Base-by-base conservation (phyloP, 2,888 invertebrate species). In the Dicycla oo region DNA sequence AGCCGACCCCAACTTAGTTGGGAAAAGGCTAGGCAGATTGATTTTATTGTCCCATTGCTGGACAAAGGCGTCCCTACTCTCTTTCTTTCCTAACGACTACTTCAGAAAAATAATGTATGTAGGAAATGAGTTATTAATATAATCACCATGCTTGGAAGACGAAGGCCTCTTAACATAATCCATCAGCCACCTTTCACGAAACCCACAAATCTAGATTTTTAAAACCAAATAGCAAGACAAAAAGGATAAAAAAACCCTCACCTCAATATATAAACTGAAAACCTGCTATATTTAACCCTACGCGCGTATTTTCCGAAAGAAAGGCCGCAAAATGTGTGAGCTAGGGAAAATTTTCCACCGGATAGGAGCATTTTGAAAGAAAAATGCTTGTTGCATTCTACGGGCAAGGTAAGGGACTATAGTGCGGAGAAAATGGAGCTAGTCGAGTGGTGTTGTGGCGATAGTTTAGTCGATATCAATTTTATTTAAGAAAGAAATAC, bases 321-420 rank as follows among this genome's bases (percentile, higher is more conserved):
- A 85, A 84, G 79, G 75, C 84, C 80, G 79, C 81, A 79, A 85
- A 88, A 85, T 84, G 78, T 83, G 80, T 83, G 81, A 64, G 75
- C 77, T 69, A 58, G 66, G 70, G 82, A 77, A 78, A 87, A 83
- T 82, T 87, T 87, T 86, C 81, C 75, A 79, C 78, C 82, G 84
- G 82, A 81, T 83, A 83, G 73, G 79, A 87, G 80, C 80, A 82
- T 83, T 87, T 84, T 87, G 82, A 86, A 88, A 87, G 89, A 87
- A 88, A 85, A 87, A 84, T 88, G 86, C 81, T 87, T 86, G 88
- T 83, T 82, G 87, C 86, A 84, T 88, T 89, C 86, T 85, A 75
- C 73, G 69, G 73, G 72, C 30, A 73, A 84, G 82, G 85, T 80
- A 70, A 62, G 69, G 64, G 70, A 51, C 43, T 64, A 40, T 84